Evolutionary conservation across 2,113 vertebrate genomes (phyloP).

Genomic region (Pluvialis apricaria): DNA sequence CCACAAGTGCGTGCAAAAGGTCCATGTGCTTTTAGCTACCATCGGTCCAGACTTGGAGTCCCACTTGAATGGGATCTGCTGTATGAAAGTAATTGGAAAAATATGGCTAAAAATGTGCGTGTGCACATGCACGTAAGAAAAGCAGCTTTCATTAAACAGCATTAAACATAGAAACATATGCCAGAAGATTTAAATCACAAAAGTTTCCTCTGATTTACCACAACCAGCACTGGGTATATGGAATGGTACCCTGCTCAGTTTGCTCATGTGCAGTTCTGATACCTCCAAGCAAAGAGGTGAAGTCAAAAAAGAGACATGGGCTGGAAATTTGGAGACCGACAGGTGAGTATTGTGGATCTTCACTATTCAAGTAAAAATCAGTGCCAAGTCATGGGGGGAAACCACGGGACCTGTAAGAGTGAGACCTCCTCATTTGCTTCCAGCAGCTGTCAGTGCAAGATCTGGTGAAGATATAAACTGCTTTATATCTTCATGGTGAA

Average conservation of each 20-base stretch:
- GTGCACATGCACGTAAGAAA: not conserved
- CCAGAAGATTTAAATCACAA: not conserved
- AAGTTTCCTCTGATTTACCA: not conserved
- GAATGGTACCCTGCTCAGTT: not conserved
- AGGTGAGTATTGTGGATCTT: not conserved
- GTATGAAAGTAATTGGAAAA: slow-evolving; percentile 18
- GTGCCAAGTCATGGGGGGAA: not conserved
- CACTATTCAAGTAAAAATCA: not conserved
- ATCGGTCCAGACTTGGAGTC: not conserved
- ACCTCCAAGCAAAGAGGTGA: not conserved
- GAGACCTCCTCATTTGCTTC: not conserved
- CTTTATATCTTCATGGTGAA: not conserved
- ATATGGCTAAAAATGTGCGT: not conserved
- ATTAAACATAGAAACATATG: not conserved
- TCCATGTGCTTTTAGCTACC: not conserved
- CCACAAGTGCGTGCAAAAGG: not conserved
- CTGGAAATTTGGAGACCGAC: not conserved
- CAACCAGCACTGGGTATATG: not conserved
- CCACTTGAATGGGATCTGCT: not conserved
- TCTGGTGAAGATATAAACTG: not conserved
- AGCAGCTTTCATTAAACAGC: not conserved
- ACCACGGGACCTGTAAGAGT: not conserved
- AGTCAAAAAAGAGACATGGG: not conserved
- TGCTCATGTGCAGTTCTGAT: accelerated
- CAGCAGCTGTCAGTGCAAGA: not conserved